Conservation (phyloP, 2,113 vertebrate genomes). For the Monopterus albus region DNA sequence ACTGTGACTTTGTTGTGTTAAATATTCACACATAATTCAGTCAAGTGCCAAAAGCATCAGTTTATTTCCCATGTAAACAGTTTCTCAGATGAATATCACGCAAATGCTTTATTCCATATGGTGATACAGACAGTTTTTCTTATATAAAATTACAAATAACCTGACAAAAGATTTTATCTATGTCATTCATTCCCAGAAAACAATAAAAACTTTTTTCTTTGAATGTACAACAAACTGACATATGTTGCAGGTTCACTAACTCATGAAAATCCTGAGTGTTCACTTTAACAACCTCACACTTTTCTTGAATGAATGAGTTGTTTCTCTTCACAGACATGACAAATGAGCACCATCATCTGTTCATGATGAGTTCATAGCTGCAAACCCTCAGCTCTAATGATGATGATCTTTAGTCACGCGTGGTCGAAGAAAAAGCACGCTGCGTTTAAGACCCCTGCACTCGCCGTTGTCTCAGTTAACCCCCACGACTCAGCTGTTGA, state of each 20-base stretch:
- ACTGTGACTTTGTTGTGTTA: no score
- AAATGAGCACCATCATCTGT: constrained; percentile 63
- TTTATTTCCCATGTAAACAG: no score
- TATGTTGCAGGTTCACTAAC: no score
- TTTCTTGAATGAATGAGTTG: constrained; percentile 15
- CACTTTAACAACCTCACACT: constrained; percentile 8
- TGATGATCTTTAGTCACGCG: constrained; percentile 72
- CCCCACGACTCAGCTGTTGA: constrained; percentile 73
- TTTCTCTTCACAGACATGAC: constrained; percentile 49
- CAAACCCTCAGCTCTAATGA: constrained; percentile 57
- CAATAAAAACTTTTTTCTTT: neutral
- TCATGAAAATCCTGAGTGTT: neutral
- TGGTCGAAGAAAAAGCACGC: constrained; percentile 43
- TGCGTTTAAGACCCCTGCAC: constrained; percentile 42
- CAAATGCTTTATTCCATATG: neutral
- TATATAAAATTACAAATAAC: neutral
- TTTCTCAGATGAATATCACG: neutral
- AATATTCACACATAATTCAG: no score
- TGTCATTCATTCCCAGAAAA: neutral
- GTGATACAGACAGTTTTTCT: neutral
- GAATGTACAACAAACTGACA: neutral
- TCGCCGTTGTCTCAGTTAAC: constrained; percentile 64
- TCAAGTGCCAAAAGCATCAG: no score
- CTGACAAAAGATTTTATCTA: neutral
- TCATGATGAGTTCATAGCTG: constrained; percentile 64